These are phyloP conservation scores for Mantis religiosa DNA, from an alignment of 2,888 invertebrate genomes.

Conservation along the genomic window DNA sequence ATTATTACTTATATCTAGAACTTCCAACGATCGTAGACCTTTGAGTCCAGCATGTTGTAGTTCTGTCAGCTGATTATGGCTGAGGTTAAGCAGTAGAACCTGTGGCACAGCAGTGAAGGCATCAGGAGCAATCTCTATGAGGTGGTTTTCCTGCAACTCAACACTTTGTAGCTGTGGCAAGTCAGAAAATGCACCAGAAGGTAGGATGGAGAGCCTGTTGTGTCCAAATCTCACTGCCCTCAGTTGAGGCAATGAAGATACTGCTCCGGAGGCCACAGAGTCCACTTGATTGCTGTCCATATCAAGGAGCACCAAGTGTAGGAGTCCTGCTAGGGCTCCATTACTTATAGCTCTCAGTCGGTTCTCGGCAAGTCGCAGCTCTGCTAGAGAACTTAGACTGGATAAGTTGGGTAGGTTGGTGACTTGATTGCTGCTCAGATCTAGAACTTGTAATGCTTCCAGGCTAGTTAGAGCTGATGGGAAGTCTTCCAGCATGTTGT, in stretches of 20 bases:
- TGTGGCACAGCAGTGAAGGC: conserved; percentile 76
- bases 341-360: conserved; percentile 64
- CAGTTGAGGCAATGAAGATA: conserved; percentile 64
- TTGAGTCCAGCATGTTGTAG: conserved; percentile 72
- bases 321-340: conserved; percentile 68
- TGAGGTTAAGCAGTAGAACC: conserved; percentile 76
- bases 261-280: conserved; percentile 66
- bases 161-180: conserved; percentile 67
- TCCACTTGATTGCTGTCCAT: conserved; percentile 78
- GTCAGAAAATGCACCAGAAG: conserved; percentile 71
- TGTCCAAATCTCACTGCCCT: conserved; percentile 60
- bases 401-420: conserved; percentile 64
- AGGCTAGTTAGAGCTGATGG: conserved; percentile 67
- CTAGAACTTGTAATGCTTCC: conserved; percentile 64
- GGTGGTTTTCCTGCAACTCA: conserved; percentile 75
- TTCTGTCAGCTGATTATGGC: conserved; percentile 70
- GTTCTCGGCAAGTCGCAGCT: conserved; percentile 71
- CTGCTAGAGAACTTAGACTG: conserved; percentile 63
- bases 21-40: conserved; percentile 72
- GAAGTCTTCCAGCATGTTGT: conserved; percentile 69
- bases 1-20: conserved; percentile 80
- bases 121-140: conserved; percentile 65
- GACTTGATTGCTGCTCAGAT: conserved; percentile 74
- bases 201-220: conserved; percentile 50
- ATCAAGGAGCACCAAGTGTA: conserved; percentile 67